These are phyloP conservation scores for Pseudotriccus pelzelni DNA, from an alignment of 2,797 vertebrate genomes.

Conservation along the genomic window DNA sequence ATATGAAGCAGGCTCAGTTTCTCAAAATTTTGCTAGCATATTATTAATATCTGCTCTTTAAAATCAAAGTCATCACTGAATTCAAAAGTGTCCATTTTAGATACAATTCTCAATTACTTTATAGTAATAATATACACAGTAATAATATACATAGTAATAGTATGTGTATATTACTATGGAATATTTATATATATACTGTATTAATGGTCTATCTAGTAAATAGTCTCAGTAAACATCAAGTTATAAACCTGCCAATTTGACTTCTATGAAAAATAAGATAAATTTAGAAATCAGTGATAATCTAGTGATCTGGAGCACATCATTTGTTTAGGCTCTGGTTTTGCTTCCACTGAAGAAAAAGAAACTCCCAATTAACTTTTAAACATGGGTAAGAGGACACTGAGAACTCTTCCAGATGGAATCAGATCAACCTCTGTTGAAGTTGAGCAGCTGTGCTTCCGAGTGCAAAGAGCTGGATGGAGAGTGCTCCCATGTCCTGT, in stretches of 20 bases:
- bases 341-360: not conserved
- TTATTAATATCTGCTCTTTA: not conserved
- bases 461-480: not conserved
- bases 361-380: not conserved
- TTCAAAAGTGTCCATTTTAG: not conserved
- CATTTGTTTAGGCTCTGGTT: not conserved
- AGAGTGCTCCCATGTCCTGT: not conserved
- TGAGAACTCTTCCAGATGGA: not conserved
- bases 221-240: not conserved
- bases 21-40: not conserved
- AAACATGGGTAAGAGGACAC: not conserved
- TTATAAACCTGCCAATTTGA: not conserved
- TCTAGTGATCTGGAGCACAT: not conserved
- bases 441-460: not conserved
- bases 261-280: not conserved
- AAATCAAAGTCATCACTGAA: not conserved
- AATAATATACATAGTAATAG: not conserved
- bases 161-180: not conserved
- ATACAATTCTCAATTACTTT: not conserved
- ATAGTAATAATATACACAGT: not conserved
- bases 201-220: not conserved
- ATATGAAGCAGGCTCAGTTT: not conserved
- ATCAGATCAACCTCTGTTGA: not conserved
- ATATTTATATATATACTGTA: not conserved
- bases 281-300: not conserved